Base-by-base conservation (phyloP, 2,888 invertebrate species). In the Chironomus riparius region DNA sequence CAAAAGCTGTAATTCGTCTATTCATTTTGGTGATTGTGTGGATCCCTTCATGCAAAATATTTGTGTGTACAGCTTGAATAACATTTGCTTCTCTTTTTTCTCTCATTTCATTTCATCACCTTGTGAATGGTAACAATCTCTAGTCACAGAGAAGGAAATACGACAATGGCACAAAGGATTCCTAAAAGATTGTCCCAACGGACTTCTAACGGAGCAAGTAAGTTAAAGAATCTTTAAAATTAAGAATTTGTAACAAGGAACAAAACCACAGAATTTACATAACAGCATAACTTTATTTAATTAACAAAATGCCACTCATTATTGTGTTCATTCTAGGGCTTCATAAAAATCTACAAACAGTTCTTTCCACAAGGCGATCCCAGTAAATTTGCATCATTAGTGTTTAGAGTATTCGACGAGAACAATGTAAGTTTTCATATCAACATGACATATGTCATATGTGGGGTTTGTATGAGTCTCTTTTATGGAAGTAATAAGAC, bases 321-420 rank as follows among this genome's bases (percentile, higher is more conserved):
- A 4, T 56, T 56, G 7, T 18, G 3, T n/a, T 50, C n/a, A 15
- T 50, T 86, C 77, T 86, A 97, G 97, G 98, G 98, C 81, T 98
- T 99, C 88, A 97, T 97, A 84, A 97, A 94, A 88, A 99, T 98
- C 85, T 98, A 99, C 88, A 97, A 97, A 86, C 98, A 98, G 86
- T 98, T 99, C 87, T 98, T 99, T 85, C 98, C 98, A 76, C 95
- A 98, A 89, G 98, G 98, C 79, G 98, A 99, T 86, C 98, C 98
- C 65, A 95, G 96, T 82, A 98, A 98, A 87, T 99, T 98, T 84
- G 98, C 98, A 71, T 94, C 95, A 75, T 89, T 98, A 82, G 98
- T 98, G 78, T 98, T 98, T 88, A 92, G 97, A 82, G 98, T 98
- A 75, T 98, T 98, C 86, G 98, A 98, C 85, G 96, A 97, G 87